These are phyloP conservation scores for Spea hammondii DNA, from an alignment of 2,797 vertebrate genomes.

Conservation along the genomic window DNA sequence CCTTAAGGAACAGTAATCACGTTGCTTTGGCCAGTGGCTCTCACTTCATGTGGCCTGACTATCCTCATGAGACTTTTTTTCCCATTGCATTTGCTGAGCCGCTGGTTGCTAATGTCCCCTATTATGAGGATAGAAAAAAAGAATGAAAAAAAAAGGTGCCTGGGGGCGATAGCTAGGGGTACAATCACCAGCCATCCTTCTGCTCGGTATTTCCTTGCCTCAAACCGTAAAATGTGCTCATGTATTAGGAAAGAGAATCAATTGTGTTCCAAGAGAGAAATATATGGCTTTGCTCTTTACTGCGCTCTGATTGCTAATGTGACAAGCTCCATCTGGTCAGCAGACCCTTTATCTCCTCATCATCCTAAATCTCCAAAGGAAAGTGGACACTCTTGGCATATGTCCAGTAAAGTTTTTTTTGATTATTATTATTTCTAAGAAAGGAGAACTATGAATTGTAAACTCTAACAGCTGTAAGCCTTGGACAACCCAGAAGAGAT, in stretches of 20 bases:
- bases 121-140: constrained; percentile 66
- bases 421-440: constrained; percentile 14
- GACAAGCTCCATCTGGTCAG: constrained; percentile 78
- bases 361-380: constrained; percentile 65
- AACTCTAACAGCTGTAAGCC: constrained; percentile 18
- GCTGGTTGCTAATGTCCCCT: constrained; percentile 85
- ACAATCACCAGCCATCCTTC: constrained; percentile 67
- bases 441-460: constrained; percentile 29
- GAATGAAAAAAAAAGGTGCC: constrained; percentile 64
- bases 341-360: constrained; percentile 68
- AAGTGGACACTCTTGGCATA: constrained; percentile 70
- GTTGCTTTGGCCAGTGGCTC: constrained; percentile 85
- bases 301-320: constrained; percentile 68
- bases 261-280: constrained; percentile 63
- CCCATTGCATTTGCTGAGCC: constrained; percentile 73
- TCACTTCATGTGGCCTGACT: constrained; percentile 73
- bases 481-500: constrained; percentile 19
- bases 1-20: constrained; percentile 77
- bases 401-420: constrained; percentile 58
- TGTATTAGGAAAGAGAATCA: constrained; percentile 63
- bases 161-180: constrained; percentile 60
- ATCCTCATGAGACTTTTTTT: constrained; percentile 71
- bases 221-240: constrained; percentile 70
- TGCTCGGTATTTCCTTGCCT: constrained; percentile 61
- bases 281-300: constrained; percentile 63